A percentile compares a stretch with the other conserved stretches of the same genome.
Conservation (phyloP, 1,140 invertebrate genomes). For the Drosophila ogumai region DNA sequence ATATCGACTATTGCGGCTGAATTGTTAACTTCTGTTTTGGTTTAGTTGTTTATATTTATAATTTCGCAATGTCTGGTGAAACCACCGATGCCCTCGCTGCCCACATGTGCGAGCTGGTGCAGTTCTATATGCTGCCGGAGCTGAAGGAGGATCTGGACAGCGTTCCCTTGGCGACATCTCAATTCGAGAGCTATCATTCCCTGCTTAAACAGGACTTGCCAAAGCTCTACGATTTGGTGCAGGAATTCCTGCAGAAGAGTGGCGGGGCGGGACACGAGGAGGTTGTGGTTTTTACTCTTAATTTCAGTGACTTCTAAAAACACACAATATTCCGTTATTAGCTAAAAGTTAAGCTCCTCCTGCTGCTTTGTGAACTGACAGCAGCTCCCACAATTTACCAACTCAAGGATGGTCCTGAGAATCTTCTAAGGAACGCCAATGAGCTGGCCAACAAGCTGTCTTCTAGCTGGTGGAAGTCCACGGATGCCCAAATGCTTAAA, state of each 20-base stretch:
- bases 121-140: constrained; percentile 64
- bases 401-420: constrained; percentile 4
- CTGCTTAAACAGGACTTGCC: constrained; percentile 54
- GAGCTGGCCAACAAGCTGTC: constrained; percentile 37
- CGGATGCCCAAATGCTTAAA: constrained; percentile 37
- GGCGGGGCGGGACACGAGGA: constrained; percentile 21
- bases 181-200: constrained; percentile 51
- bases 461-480: not conserved
- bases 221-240: constrained; percentile 58
- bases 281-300: constrained; percentile 3
- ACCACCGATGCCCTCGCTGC: constrained; percentile 17
- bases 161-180: constrained; percentile 29
- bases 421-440: constrained; percentile 43
- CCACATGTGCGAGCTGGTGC: constrained; percentile 51
- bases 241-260: constrained; percentile 37
- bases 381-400: constrained; percentile 47
- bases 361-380: constrained; percentile 63
- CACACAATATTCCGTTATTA: constrained; percentile 4
- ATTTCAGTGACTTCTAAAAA: not conserved
- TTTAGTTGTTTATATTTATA: constrained; percentile 3
- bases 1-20: constrained; percentile 15
- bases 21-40: constrained; percentile 16
- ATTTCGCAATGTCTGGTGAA: constrained; percentile 21
- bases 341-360: constrained; percentile 49
- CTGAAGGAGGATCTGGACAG: constrained; percentile 56